Percentiles rank a stretch among this genome's conserved stretches.
Conservation (phyloP, 2,113 vertebrate species). For the Mustelus asterias region DNA sequence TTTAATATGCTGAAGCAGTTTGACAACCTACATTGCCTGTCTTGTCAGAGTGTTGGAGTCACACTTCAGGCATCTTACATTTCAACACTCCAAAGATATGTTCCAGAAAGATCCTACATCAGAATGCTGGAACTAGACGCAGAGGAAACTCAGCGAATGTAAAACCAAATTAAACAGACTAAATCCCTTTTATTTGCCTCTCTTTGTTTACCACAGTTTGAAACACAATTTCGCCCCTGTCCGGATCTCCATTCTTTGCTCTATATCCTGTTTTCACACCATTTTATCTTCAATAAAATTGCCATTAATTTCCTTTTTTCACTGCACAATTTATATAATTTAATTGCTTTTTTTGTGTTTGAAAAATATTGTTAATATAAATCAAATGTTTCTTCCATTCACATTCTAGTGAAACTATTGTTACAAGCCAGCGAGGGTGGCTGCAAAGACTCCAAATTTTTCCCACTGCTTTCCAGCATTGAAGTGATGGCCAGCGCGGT, state of each 20-base stretch:
- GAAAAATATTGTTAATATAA: not conserved
- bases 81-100: not conserved
- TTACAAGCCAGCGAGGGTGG: too few relatives aligned
- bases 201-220: not conserved
- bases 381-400: not conserved
- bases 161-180: not conserved
- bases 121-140: not conserved
- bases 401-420: not conserved
- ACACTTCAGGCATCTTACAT: not conserved
- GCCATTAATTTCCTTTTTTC: not conserved
- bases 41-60: not conserved
- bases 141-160: not conserved
- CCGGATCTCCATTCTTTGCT: not conserved
- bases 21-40: not conserved
- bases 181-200: not conserved
- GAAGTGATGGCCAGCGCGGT: too few relatives aligned
- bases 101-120: not conserved
- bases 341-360: not conserved
- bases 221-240: not conserved
- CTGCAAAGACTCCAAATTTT: too few relatives aligned
- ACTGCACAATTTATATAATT: not conserved
- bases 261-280: not conserved
- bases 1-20: not conserved
- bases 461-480: too few relatives aligned
- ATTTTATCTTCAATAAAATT: not conserved